Conservation (phyloP, 2,113 vertebrate species). For the Hippocampus zosterae region DNA sequence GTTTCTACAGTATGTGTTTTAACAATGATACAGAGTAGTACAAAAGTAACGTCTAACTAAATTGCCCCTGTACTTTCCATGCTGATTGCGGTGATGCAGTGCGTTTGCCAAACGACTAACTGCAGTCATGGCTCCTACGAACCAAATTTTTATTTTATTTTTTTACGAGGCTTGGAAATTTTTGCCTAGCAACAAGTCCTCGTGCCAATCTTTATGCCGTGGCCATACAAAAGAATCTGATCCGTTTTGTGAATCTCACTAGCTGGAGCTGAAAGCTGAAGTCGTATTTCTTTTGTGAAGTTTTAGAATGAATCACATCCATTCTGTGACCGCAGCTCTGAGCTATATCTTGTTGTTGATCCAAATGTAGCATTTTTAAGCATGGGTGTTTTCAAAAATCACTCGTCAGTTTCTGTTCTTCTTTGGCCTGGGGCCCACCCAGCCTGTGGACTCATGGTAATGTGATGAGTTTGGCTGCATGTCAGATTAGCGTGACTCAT, state of each 20-base stretch:
- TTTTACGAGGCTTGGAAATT: not conserved
- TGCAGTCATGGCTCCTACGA: not conserved
- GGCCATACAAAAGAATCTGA: not conserved
- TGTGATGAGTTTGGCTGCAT: constrained; percentile 53
- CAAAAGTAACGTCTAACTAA: too few species aligned
- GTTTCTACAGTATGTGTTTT: too few species aligned
- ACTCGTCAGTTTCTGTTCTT: constrained; percentile 25
- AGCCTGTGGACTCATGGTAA: constrained; percentile 58
- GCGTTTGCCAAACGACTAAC: not conserved
- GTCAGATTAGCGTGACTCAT: constrained; percentile 58
- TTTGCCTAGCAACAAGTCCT: not conserved
- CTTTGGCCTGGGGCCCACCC: not conserved
- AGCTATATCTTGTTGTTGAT: not conserved
- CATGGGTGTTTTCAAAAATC: constrained; percentile 25
- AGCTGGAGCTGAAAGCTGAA: not conserved
- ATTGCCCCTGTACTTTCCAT: too few species aligned
- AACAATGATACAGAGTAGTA: too few species aligned
- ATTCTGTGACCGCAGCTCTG: not conserved
- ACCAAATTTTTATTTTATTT: not conserved
- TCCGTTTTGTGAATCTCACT: not conserved
- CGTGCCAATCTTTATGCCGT: not conserved
- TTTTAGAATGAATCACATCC: not conserved
- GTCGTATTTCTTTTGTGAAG: not conserved
- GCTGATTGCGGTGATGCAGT: too few species aligned
- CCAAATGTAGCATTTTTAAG: not conserved